Conservation (phyloP, 2,888 invertebrate species). For the Plebejus argus region DNA sequence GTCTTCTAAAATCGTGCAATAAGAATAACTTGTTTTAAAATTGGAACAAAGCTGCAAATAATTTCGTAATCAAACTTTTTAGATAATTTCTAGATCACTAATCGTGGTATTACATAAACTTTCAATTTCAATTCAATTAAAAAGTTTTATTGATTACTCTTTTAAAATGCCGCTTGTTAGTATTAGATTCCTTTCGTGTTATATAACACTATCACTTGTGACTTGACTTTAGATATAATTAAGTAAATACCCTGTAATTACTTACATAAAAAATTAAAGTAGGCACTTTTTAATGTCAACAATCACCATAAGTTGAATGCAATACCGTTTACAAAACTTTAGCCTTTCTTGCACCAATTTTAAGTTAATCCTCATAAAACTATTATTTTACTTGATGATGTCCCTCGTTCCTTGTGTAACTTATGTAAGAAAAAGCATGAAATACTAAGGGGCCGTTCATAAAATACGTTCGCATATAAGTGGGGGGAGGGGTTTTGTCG, state of each 20-base stretch:
- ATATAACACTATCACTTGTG: background rate
- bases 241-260: too few relatives aligned
- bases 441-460: too few relatives aligned
- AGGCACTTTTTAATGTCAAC: background rate
- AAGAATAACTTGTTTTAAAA: background rate
- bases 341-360: background rate
- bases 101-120: background rate
- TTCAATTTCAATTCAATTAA: background rate
- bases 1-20: background rate
- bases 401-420: too few relatives aligned
- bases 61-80: constrained; percentile 1
- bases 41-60: background rate
- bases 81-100: background rate
- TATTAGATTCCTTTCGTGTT: background rate
- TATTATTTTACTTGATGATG: too few relatives aligned
- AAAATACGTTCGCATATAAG: too few relatives aligned
- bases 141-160: background rate
- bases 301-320: background rate
- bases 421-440: too few relatives aligned
- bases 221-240: too few relatives aligned
- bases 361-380: background rate
- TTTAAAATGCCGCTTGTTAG: background rate
- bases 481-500: too few relatives aligned
- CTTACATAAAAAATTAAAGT: too few relatives aligned
- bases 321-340: background rate